Evolutionary conservation across 2,113 vertebrate species (phyloP), one percentile per base, ranked within the genome.

Genomic region (Oreochromis spilurus): DNA sequence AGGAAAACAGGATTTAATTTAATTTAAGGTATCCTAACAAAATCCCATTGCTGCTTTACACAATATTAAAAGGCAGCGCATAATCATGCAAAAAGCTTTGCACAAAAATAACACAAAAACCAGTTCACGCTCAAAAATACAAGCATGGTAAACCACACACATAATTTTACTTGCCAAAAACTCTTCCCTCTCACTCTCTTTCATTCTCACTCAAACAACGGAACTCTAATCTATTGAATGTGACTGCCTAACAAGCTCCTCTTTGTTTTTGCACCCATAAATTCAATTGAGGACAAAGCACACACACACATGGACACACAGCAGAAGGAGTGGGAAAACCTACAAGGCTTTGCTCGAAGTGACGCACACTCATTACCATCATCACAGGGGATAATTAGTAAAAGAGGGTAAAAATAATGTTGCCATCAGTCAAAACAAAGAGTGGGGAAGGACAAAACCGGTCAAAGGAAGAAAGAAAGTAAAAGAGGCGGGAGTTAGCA

Each of bases 181-280:
- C 55, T 80, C 81, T 36, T 62, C 65, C 54, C 75, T 16, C 54
- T 70, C 82, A 53, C 72, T 16, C 72, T 34, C 67, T 90, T 65
- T 85, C 80, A 84, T 43, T 88, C 78, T 70, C 78, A 85, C 55
- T 82, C 89, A 84, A 87, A 85, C 91, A 90, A 45, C 92, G 67
- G 48, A 86, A 82, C 94, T 93, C 93, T 95, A 96, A 96, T 95
- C 96, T 93, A 95, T 95, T 95, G 96, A 97, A 95, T 95, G 95
- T 93, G 92, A 96, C 93, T 43, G 93, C 88, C 95, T 93, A 97
- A 98, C 97, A 97, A 97, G 95, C 96, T 93, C 91, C 90, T 95
- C 96, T 97, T 97, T 98, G 97, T 97, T 94, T 96, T 88, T 75
- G 83, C 85, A 78, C 89, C 95, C 94, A 83, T 94, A 96, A 95